phyloP scores from a whole-genome alignment of 2,797 vertebrate genomes.

The Trematomus bernacchii region DNA sequence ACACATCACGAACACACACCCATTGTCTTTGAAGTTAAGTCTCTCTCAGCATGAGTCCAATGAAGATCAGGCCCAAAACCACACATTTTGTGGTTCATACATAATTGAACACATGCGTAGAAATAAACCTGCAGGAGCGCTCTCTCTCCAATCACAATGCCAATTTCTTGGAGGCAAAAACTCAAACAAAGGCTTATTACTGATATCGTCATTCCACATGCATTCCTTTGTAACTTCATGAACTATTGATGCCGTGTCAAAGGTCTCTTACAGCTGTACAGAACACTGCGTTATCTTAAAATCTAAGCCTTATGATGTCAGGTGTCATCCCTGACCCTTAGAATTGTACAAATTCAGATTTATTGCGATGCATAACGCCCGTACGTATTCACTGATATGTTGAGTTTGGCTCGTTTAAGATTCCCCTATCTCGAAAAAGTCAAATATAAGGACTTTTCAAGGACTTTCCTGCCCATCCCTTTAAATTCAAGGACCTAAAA shows the following conservation, averaged over 20 bases:
- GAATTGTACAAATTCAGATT: constrained; percentile 62
- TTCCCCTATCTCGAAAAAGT: no score
- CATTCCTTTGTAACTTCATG: constrained; percentile 35
- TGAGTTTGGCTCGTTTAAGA: constrained; percentile 11
- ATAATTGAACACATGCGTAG: constrained; percentile 18
- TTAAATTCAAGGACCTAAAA: no score
- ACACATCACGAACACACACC: constrained; percentile 57
- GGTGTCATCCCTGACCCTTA: constrained; percentile 36
- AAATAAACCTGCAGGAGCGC: constrained; percentile 21
- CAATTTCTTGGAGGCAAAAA: constrained; percentile 35
- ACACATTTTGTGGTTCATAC: constrained; percentile 31
- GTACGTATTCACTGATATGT: constrained; percentile 8
- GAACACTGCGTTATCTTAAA: constrained; percentile 21
- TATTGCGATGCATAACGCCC: constrained; percentile 28
- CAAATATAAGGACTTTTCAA: no score
- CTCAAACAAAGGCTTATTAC: constrained; percentile 46
- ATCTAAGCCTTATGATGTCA: constrained; percentile 42
- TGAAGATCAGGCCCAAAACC: constrained; percentile 47
- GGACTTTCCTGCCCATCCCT: no score
- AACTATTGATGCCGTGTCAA: constrained; percentile 50
- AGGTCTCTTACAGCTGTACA: constrained; percentile 14
- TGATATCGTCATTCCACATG: constrained; percentile 36
- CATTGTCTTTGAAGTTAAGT: constrained; percentile 61
- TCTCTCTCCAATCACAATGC: constrained; percentile 34
- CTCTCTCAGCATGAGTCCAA: constrained; percentile 55